Evolutionary conservation across 1,140 invertebrate genomes (phyloP).

Genomic region (Neodiprion fabricii): DNA sequence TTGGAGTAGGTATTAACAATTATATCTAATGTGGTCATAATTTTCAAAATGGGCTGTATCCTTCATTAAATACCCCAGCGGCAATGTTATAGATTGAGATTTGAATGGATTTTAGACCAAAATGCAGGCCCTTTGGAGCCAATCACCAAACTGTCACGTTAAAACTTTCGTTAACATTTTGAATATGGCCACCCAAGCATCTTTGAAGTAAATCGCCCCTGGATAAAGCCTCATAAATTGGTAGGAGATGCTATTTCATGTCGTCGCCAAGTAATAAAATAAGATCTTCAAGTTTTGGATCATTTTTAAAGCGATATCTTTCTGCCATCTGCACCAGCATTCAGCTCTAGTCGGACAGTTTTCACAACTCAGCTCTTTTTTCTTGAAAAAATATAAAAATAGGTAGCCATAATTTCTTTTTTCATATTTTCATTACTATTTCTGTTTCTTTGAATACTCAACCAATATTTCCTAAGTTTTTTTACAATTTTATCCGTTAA

Average conservation of each 20-base stretch:
- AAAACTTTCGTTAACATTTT: slow-evolving; percentile 37
- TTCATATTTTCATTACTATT: slow-evolving; percentile 22
- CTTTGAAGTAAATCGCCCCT: slow-evolving; percentile 21
- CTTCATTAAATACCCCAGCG: slow-evolving; percentile 25
- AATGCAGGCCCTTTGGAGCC: slow-evolving; percentile 25
- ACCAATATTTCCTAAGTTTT: slow-evolving; percentile 25
- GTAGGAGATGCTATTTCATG: slow-evolving; percentile 20
- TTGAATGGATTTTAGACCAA: slow-evolving; percentile 20
- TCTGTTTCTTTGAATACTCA: slow-evolving; percentile 28
- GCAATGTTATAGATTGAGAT: slow-evolving; percentile 18
- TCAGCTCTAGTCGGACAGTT: slow-evolving; percentile 24
- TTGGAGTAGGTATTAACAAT: too few relatives aligned
- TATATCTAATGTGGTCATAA: too few relatives aligned
- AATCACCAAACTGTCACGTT: slow-evolving; percentile 33
- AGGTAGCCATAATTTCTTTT: too few relatives aligned
- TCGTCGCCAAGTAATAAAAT: slow-evolving; percentile 16
- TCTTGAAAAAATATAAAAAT: slow-evolving; percentile 19
- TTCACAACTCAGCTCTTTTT: slow-evolving; percentile 25
- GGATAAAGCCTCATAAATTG: slow-evolving; percentile 22
- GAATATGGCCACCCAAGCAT: slow-evolving; percentile 19
- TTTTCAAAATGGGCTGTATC: not conserved
- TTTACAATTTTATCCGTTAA: slow-evolving; percentile 22
- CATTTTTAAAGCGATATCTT: slow-evolving; percentile 16
- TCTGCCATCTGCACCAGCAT: slow-evolving; percentile 23
- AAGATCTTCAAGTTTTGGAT: slow-evolving; percentile 19